Percentiles rank a stretch among this genome's conserved stretches.
phyloP scores from a whole-genome alignment of 1,140 invertebrate genomes.

The Drosophila bocqueti region DNA sequence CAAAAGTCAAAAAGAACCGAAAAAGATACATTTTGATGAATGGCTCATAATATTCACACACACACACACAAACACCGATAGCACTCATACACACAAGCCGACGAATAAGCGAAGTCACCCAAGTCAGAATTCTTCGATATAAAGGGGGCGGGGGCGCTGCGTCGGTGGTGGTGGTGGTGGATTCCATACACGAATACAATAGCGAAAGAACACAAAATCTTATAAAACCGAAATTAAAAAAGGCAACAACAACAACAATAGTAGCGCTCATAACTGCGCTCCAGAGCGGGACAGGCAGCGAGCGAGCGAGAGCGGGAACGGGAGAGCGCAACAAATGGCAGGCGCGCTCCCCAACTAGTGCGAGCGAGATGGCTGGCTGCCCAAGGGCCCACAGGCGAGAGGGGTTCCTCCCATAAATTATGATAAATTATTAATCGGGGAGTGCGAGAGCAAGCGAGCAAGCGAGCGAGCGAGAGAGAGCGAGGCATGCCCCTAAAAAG shows the following conservation, averaged over 20 bases:
- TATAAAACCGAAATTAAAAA: conserved; percentile 82
- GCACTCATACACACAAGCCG: conserved; percentile 26
- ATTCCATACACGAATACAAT: conserved; percentile 46
- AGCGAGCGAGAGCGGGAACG: conserved; percentile 23
- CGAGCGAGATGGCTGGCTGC: conserved; percentile 56
- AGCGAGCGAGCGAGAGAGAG: conserved; percentile 15
- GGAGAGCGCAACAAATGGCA: conserved; percentile 51
- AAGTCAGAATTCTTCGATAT: conserved; percentile 46
- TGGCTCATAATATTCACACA: conserved; percentile 76
- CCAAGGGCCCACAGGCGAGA: conserved; percentile 53
- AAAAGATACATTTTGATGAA: conserved; percentile 76
- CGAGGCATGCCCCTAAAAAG: conserved; percentile 26
- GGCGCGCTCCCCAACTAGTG: conserved; percentile 38
- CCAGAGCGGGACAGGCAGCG: conserved; percentile 28
- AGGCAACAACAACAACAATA: conserved; percentile 61
- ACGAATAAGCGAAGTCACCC: conserved; percentile 80
- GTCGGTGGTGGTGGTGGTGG: conserved; percentile 5
- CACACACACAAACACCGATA: conserved; percentile 22
- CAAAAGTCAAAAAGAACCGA: conserved; percentile 61
- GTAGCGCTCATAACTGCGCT: conserved; percentile 72
- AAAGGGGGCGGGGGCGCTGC: background rate
- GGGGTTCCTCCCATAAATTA: conserved; percentile 81
- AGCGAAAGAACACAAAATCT: conserved; percentile 79
- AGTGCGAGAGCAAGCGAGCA: conserved; percentile 42
- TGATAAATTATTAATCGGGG: conserved; percentile 84